Base-by-base conservation (phyloP, 1,140 invertebrate species). In the Drosophila teissieri region DNA sequence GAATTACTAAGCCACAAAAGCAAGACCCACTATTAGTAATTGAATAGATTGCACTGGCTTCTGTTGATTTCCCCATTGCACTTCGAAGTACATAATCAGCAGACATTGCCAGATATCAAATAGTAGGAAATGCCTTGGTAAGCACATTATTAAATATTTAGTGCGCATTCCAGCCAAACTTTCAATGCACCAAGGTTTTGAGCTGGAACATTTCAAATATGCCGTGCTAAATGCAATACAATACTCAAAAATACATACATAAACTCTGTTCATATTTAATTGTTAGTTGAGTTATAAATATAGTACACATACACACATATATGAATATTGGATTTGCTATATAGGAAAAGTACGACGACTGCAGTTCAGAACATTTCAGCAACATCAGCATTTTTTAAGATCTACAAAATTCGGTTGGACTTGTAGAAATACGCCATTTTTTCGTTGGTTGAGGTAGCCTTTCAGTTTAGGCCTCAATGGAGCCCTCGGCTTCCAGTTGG, bases 341-440 rank as follows among this genome's bases (percentile, higher is more conserved):
- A 56, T 63, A 70, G 48, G 65, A 75, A 75, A 73, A 81, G 53
- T 78, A 89, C 85, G 84, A 89, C 84, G 84, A 89, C 84, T 89
- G 84, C 84, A 89, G 84, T 89, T 89, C 84, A 89, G 84, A 89
- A 89, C 84, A 84, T 74, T 72, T 73, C 85, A 89, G 84, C 84
- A 89, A 89, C 84, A 90, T 90, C 84, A 89, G 84, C 84, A 68
- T 73, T 78, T 73, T 46, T 55, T 45, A 34, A 36, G 64, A 65
- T 69, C 24, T 22, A 44, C 46, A 52, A 31, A 42, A 24, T 52
- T 68, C 46, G 39, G 15, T 54, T 75, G 57, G 64, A 67, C 61
- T 65, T 60, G 61, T 63, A 73, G 55, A 77, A 73, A 67, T 63
- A 61, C 64, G 73, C 78, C 73, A 78, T 72, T 85, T 74, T 79